Evolutionary conservation across 2,888 invertebrate genomes (phyloP), one percentile per base, ranked within the genome.

Genomic region (Norana najaformis): DNA sequence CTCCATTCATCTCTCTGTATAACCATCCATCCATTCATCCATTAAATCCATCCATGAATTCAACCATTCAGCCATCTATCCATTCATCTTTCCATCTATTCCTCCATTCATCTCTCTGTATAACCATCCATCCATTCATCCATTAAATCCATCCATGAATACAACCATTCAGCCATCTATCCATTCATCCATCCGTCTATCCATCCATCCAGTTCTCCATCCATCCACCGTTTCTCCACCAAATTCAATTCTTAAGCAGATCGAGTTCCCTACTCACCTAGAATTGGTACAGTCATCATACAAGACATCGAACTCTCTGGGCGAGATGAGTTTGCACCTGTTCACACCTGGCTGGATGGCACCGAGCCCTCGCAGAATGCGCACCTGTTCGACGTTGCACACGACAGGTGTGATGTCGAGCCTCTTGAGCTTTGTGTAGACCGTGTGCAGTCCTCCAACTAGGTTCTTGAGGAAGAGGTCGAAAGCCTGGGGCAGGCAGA

Each of bases 311-410:
- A 99, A 99, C 96, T 99, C 99, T 96, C 98, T 98, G 96, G 98
- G 98, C 94, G 98, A 98, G 93, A 99, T 97, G 95, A 99, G 96
- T 96, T 99, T 99, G 96, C 99, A 99, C 94, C 99, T 97, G 96
- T 99, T 99, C 95, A 99, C 99, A 93, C 99, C 99, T 88, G 99
- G 99, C 96, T 99, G 99, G 94, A 99, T 99, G 95, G 99, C 99
- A 92, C 99, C 99, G 92, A 99, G 96, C 90, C 99, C 99, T 89
- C 99, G 96, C 94, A 99, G 96, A 94, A 99, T 99, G 94, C 99
- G 97, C 95, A 99, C 99, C 96, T 99, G 98, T 95, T 99, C 99
- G 95, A 99, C 99, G 96, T 99, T 99, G 96, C 99, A 99, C 94
- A 99, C 99, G 94, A 99, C 96, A 93, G 99, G 99, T 95, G 98